Evolutionary conservation across 2,113 vertebrate genomes (phyloP).

Genomic region (Sorex araneus): DNA sequence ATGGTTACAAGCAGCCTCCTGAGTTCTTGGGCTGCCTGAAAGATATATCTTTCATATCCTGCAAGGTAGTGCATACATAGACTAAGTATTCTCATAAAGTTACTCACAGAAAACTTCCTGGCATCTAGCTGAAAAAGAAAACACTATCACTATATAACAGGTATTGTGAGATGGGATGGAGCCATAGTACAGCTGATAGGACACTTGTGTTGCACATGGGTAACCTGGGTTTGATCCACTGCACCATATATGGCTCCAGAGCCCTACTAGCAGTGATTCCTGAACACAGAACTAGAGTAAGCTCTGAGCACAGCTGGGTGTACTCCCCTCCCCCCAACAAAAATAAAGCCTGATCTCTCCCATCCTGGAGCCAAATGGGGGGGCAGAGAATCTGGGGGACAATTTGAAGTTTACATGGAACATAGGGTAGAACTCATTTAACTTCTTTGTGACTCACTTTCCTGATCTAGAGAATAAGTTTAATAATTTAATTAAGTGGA

Average conservation of each 20-base stretch:
- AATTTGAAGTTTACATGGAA: background rate
- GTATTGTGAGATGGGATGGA: background rate
- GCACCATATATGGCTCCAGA: too few relatives aligned
- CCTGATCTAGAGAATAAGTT: background rate
- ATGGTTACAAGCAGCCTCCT: constrained; percentile 2
- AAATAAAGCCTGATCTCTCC: background rate
- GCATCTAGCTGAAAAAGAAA: constrained; percentile 55
- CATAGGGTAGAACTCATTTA: background rate
- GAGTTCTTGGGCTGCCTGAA: constrained; percentile 35
- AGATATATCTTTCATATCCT: constrained; percentile 64
- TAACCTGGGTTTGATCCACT: too few relatives aligned
- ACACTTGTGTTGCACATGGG: too few relatives aligned
- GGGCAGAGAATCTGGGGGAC: background rate
- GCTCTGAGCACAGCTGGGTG: too few relatives aligned
- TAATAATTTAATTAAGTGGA: background rate
- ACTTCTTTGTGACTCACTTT: background rate
- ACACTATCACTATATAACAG: background rate
- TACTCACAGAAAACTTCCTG: constrained; percentile 20
- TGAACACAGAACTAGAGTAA: too few relatives aligned
- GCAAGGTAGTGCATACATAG: constrained; percentile 51
- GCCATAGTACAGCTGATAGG: too few relatives aligned
- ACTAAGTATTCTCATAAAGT: constrained; percentile 62
- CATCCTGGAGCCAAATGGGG: background rate
- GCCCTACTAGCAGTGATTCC: too few relatives aligned
- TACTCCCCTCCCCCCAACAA: too few relatives aligned